phyloP scores from a whole-genome alignment of 2,797 vertebrate species.

The Tadarida brasiliensis region DNA sequence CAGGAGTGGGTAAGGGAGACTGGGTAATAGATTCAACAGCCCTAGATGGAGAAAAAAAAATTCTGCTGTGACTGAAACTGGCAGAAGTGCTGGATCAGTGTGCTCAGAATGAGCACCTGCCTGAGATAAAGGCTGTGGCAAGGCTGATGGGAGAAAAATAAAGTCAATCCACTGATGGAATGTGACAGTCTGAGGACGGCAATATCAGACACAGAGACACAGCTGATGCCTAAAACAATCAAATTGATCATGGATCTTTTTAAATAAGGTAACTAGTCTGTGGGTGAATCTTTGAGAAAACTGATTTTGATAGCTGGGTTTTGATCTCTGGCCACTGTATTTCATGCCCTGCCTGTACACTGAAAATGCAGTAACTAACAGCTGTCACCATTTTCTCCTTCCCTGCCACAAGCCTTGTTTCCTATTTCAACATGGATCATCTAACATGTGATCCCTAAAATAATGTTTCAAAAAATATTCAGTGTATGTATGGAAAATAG shows the following conservation, averaged over 20 bases:
- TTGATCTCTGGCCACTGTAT: background rate
- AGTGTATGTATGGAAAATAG: conserved; percentile 37
- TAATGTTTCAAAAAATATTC: conserved; percentile 1
- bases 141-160: conserved; percentile 14
- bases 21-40: background rate
- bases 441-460: conserved; percentile 29
- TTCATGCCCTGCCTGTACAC: background rate
- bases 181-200: conserved; percentile 27
- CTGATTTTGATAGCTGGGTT: background rate
- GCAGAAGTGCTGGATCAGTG: background rate
- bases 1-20: background rate
- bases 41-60: conserved; percentile 8
- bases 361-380: background rate
- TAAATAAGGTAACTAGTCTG: background rate
- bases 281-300: conserved; percentile 8
- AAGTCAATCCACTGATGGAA: background rate
- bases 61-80: background rate
- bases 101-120: background rate
- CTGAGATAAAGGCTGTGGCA: background rate
- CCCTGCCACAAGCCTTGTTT: background rate
- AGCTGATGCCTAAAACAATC: conserved; percentile 42
- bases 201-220: background rate
- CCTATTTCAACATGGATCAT: background rate
- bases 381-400: background rate
- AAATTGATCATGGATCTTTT: conserved; percentile 32